These are phyloP conservation scores for Tethea ocularis DNA, from an alignment of 2,888 invertebrate species.

Conservation along the genomic window DNA sequence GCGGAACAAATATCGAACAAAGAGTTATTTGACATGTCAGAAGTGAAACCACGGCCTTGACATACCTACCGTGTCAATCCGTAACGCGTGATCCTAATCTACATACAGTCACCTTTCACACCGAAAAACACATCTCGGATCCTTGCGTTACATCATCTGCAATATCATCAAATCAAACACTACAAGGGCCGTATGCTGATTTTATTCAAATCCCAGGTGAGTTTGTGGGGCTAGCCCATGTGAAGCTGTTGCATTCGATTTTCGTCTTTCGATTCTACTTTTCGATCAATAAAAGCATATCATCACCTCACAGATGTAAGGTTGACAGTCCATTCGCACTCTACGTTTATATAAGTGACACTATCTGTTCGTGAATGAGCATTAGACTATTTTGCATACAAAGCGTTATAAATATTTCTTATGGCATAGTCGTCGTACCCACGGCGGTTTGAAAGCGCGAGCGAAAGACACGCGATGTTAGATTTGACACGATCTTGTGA, in stretches of 20 bases:
- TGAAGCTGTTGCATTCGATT: constrained; percentile 47
- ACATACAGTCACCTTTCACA: constrained; percentile 79
- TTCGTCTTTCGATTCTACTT: constrained; percentile 40
- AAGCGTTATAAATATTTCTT: constrained; percentile 81
- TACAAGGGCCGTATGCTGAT: constrained; percentile 69
- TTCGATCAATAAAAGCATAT: constrained; percentile 45
- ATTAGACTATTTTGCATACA: constrained; percentile 80
- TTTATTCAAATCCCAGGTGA: constrained; percentile 62
- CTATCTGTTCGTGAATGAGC: constrained; percentile 57
- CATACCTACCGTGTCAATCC: constrained; percentile 62
- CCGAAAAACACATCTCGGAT: constrained; percentile 54
- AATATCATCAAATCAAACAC: constrained; percentile 70
- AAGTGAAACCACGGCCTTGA: constrained; percentile 66
- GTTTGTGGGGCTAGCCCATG: constrained; percentile 65
- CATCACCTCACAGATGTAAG: constrained; percentile 48
- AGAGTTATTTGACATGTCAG: constrained; percentile 60
- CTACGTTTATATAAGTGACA: constrained; percentile 57
- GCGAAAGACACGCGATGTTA: constrained; percentile 75
- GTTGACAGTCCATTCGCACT: constrained; percentile 58
- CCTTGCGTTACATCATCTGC: constrained; percentile 61
- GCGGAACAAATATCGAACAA: constrained; percentile 49
- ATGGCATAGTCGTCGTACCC: constrained; percentile 63
- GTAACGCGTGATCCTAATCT: constrained; percentile 72
- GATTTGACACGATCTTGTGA: constrained; percentile 62
- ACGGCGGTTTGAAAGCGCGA: constrained; percentile 68